Evolutionary conservation across 2,888 invertebrate species (phyloP).

Genomic region (Psococerastis gibbosa): DNA sequence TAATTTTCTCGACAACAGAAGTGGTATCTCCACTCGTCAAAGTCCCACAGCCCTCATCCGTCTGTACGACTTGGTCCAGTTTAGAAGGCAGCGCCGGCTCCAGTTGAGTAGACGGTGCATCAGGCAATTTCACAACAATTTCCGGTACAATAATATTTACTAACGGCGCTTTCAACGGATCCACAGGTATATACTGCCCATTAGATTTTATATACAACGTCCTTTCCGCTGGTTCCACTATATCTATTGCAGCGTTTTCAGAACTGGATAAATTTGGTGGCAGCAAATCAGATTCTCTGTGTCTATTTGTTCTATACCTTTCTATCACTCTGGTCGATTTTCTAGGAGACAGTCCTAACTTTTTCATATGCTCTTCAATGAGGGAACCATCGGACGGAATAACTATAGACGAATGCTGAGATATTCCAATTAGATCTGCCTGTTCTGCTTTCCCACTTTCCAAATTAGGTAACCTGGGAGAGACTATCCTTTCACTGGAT

Average conservation of each 20-base stretch:
- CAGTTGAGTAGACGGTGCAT: too few relatives aligned
- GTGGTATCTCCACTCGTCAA: not conserved
- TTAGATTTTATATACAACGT: not conserved
- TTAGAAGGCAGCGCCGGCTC: not conserved
- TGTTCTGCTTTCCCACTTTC: too few relatives aligned
- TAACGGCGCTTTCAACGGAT: not conserved
- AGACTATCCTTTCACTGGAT: too few relatives aligned
- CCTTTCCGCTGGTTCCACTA: not conserved
- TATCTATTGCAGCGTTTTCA: not conserved
- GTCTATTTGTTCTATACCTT: not conserved
- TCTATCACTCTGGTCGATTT: not conserved
- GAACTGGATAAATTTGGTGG: not conserved
- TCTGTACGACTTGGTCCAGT: not conserved
- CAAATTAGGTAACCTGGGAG: too few relatives aligned
- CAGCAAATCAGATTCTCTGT: not conserved
- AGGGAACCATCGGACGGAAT: not conserved
- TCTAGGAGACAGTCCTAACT: not conserved
- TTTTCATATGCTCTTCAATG: not conserved
- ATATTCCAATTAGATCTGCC: not conserved
- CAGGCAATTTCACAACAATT: not conserved
- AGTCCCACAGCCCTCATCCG: not conserved
- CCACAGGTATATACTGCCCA: not conserved
- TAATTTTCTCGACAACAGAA: not conserved
- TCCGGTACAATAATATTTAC: not conserved
- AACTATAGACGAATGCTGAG: not conserved